phyloP scores from a whole-genome alignment of 2,113 vertebrate genomes.

The Oncorhynchus masou region DNA sequence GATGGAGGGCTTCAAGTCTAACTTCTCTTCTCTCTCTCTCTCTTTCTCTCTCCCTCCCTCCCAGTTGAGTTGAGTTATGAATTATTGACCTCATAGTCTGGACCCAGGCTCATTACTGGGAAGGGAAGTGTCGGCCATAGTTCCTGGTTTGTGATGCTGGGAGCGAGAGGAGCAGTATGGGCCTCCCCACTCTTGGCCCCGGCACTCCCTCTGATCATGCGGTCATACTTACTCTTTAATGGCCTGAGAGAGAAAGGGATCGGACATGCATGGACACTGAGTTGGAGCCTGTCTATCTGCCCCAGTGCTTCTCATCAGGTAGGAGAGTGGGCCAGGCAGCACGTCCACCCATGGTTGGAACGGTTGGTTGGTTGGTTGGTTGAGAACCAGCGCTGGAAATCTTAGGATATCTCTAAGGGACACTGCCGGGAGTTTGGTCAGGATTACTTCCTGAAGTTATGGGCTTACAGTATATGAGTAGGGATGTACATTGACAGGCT shows the following conservation, averaged over 20 bases:
- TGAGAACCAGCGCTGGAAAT: neutral
- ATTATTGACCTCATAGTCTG: conserved; percentile 77
- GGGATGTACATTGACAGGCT: too few species aligned
- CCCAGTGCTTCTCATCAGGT: conserved; percentile 51
- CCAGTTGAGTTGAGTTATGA: conserved; percentile 68
- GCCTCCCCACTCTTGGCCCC: conserved; percentile 36
- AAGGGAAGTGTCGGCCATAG: conserved; percentile 68
- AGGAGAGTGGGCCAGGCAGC: conserved; percentile 28
- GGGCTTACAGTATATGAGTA: too few species aligned
- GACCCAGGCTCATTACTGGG: conserved; percentile 74
- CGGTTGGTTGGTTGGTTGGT: neutral
- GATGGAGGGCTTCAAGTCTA: conserved; percentile 49
- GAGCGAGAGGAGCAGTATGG: conserved; percentile 49
- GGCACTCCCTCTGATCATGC: conserved; percentile 64
- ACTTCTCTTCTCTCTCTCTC: neutral
- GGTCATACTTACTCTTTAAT: conserved; percentile 75
- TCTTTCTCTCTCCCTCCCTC: conserved; percentile 40
- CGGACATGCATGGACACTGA: conserved; percentile 57
- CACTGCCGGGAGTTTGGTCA: neutral
- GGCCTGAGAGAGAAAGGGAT: conserved; percentile 62
- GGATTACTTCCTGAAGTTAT: neutral
- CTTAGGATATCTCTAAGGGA: neutral
- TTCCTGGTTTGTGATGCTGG: conserved; percentile 67
- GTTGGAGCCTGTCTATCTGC: conserved; percentile 41
- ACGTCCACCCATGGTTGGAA: neutral